phyloP scores from a whole-genome alignment of 2,113 vertebrate species.

The Seriola dumerili region DNA sequence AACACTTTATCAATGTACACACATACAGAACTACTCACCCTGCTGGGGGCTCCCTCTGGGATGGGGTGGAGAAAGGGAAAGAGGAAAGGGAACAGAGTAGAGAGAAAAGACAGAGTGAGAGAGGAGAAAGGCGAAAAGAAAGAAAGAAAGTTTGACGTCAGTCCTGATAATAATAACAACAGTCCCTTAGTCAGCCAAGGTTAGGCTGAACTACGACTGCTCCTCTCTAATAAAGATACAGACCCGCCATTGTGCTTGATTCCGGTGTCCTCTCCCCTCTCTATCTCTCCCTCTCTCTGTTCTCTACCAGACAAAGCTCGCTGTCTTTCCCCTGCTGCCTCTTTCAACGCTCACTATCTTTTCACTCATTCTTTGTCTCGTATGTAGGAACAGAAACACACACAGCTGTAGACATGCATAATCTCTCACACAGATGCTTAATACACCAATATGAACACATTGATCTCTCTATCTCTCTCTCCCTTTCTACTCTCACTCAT shows the following conservation, averaged over 20 bases:
- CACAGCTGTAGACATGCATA: constrained; percentile 57
- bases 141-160: constrained; percentile 80
- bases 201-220: constrained; percentile 69
- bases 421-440: constrained; percentile 53
- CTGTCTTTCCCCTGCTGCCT: constrained; percentile 61
- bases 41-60: constrained; percentile 87
- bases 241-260: constrained; percentile 64
- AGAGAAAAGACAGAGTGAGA: constrained; percentile 35
- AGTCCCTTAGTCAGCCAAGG: constrained; percentile 73
- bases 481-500: constrained; percentile 36
- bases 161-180: constrained; percentile 81
- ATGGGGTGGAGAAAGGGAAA: constrained; percentile 43
- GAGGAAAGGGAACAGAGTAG: constrained; percentile 30
- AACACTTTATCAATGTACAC: constrained; percentile 35
- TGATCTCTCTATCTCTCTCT: constrained; percentile 50
- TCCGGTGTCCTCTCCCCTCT: constrained; percentile 34
- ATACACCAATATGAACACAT: constrained; percentile 57
- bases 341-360: constrained; percentile 55
- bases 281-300: constrained; percentile 39
- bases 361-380: constrained; percentile 54
- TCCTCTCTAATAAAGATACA: constrained; percentile 79
- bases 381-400: constrained; percentile 54
- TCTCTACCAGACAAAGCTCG: constrained; percentile 57
- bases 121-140: constrained; percentile 49
- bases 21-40: constrained; percentile 81